A percentile compares a stretch with the other conserved stretches of the same genome.
Evolutionary conservation across 2,888 invertebrate species (phyloP).

Genomic region (Dasysyrphus tricinctus): DNA sequence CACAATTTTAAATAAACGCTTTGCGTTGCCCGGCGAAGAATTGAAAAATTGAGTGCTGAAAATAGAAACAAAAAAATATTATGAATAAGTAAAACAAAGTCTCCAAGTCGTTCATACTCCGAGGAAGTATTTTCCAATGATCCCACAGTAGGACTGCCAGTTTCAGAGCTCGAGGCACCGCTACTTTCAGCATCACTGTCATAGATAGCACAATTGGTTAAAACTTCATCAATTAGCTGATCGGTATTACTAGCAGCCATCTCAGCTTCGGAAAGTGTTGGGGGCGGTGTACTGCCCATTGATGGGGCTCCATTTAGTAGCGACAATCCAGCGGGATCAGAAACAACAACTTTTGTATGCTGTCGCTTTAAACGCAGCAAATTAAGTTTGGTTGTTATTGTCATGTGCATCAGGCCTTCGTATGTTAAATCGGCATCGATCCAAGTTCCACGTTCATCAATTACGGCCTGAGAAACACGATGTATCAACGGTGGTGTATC

Average conservation of each 20-base stretch:
- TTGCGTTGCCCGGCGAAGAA: slow-evolving; percentile 82
- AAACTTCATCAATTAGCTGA: slow-evolving; percentile 69
- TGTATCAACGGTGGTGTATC: slow-evolving; percentile 86
- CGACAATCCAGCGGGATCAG: slow-evolving; percentile 18
- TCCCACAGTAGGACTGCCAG: slow-evolving; percentile 79
- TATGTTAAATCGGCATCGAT: slow-evolving; percentile 91
- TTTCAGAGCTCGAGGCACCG: slow-evolving; percentile 82
- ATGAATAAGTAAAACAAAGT: not conserved
- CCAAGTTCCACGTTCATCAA: slow-evolving; percentile 93
- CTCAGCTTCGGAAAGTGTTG: slow-evolving; percentile 68
- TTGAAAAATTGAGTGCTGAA: slow-evolving; percentile 78
- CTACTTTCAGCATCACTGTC: slow-evolving; percentile 83
- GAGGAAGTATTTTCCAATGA: slow-evolving; percentile 74
- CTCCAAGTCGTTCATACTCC: slow-evolving; percentile 77
- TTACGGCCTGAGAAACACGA: slow-evolving; percentile 86
- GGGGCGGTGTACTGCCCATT: slow-evolving; percentile 65
- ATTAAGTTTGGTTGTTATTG: slow-evolving; percentile 93
- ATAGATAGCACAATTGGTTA: slow-evolving; percentile 80
- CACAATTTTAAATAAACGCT: slow-evolving; percentile 82
- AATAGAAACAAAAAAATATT: not conserved
- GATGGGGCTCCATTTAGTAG: slow-evolving; percentile 42
- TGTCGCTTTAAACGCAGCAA: slow-evolving; percentile 81
- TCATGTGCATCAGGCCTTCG: slow-evolving; percentile 89
- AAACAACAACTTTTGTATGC: slow-evolving; percentile 67
- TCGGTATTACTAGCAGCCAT: slow-evolving; percentile 57